Percentiles rank a stretch among this genome's conserved stretches.
Conservation (phyloP, 2,797 vertebrate species). For the Channallabes apus region DNA sequence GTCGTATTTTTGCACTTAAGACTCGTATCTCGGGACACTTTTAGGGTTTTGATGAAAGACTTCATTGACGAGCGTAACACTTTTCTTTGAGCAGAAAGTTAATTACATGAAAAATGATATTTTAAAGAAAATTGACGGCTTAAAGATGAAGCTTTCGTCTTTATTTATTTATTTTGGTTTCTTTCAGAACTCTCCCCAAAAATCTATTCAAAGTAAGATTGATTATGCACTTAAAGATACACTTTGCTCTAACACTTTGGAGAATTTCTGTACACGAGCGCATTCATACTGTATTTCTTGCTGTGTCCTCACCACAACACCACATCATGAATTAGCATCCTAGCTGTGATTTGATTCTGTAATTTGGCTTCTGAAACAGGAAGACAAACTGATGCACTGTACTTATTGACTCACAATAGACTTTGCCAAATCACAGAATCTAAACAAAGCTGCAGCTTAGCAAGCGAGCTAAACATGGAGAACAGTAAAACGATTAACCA, state of each 20-base stretch:
- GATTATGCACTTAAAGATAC: slow-evolving; percentile 1
- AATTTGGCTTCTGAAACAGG: neutral
- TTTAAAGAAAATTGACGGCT: slow-evolving; percentile 9
- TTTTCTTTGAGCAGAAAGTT: slow-evolving; percentile 36
- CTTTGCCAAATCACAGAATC: neutral
- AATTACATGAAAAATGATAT: slow-evolving; percentile 26
- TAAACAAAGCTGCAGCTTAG: no score
- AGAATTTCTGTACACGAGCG: neutral
- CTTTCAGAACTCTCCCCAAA: neutral
- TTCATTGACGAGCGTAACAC: slow-evolving; percentile 70
- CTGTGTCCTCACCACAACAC: neutral
- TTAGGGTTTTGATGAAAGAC: slow-evolving; percentile 71
- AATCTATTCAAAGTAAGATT: slow-evolving; percentile 14
- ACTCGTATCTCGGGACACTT: slow-evolving; percentile 64
- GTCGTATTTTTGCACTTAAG: slow-evolving; percentile 69
- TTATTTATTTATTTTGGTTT: neutral
- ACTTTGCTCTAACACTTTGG: neutral
- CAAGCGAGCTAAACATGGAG: neutral
- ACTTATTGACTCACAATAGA: neutral
- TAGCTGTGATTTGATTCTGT: neutral
- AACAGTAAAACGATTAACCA: neutral
- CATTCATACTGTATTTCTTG: neutral
- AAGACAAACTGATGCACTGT: neutral
- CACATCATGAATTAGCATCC: neutral
- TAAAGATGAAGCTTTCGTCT: neutral